These are phyloP conservation scores for Spodoptera litura DNA, from an alignment of 1,140 invertebrate genomes.

Conservation along the genomic window DNA sequence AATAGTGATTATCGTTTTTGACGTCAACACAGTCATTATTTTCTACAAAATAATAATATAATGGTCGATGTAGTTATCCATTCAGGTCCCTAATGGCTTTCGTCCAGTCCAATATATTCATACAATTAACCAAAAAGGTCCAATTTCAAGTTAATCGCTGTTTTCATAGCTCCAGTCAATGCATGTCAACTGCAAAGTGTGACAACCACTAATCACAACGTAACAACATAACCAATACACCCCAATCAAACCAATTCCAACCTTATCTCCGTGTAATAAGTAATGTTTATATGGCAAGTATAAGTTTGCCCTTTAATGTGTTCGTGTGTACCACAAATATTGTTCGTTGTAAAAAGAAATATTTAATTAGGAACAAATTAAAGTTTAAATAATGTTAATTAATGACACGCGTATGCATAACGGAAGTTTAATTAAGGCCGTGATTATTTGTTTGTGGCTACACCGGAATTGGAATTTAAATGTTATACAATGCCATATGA, in stretches of 20 bases:
- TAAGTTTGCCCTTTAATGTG: neutral
- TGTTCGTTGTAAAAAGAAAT: slow-evolving; percentile 35
- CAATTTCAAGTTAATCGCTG: slow-evolving; percentile 22
- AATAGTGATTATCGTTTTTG: no score
- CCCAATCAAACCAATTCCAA: slow-evolving; percentile 27
- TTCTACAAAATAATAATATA: neutral
- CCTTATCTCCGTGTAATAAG: neutral
- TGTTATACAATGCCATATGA: no score
- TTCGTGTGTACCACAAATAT: slow-evolving; percentile 43
- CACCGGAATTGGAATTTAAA: slow-evolving; percentile 15
- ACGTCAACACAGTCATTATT: neutral
- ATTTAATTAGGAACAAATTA: slow-evolving; percentile 42
- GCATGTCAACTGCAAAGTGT: slow-evolving; percentile 55
- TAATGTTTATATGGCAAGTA: neutral
- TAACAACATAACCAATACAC: slow-evolving; percentile 43
- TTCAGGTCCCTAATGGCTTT: neutral
- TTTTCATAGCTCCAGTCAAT: slow-evolving; percentile 35
- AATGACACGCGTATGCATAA: slow-evolving; percentile 19
- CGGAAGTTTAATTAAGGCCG: slow-evolving; percentile 10
- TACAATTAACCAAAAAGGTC: slow-evolving; percentile 19
- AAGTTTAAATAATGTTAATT: slow-evolving; percentile 45
- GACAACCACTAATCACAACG: slow-evolving; percentile 64
- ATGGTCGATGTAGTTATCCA: neutral
- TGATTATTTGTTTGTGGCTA: slow-evolving; percentile 22
- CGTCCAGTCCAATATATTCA: slow-evolving; percentile 2